Evolutionary conservation across 2,113 vertebrate genomes (phyloP).

Genomic region (Triplophysa tibetana): DNA sequence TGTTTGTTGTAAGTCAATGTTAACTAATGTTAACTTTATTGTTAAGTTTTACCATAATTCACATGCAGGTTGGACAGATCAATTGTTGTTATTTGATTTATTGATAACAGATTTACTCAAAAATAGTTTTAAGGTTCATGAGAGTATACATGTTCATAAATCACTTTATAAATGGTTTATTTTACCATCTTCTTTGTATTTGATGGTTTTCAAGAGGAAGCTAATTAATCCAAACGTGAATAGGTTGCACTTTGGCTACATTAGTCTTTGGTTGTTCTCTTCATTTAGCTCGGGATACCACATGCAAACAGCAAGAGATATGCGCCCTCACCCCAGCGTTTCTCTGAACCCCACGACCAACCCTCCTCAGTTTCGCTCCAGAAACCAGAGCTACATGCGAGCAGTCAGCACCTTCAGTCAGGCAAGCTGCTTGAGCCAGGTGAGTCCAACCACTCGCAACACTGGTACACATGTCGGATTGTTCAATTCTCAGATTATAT

Average conservation of each 20-base stretch:
- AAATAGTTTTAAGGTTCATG: neutral
- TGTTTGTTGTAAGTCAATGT: no score
- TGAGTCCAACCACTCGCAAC: constrained; percentile 68
- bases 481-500: neutral
- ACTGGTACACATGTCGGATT: neutral
- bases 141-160: neutral
- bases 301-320: constrained; percentile 89
- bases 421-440: constrained; percentile 99
- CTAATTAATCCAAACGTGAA: neutral
- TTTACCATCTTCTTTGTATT: neutral
- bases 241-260: neutral
- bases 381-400: constrained; percentile 99
- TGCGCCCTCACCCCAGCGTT: constrained; percentile 84
- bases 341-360: constrained; percentile 89
- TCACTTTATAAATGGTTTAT: neutral
- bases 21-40: no score
- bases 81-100: neutral
- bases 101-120: no score
- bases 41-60: no score
- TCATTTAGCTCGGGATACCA: constrained; percentile 89
- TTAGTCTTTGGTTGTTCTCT: constrained; percentile 46
- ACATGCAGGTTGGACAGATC: no score
- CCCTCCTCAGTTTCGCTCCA: constrained; percentile 95
- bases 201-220: constrained; percentile 5
- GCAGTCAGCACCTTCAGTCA: constrained; percentile 99